phyloP scores from a whole-genome alignment of 2,888 invertebrate genomes.

The Odontomyia ornata region DNA sequence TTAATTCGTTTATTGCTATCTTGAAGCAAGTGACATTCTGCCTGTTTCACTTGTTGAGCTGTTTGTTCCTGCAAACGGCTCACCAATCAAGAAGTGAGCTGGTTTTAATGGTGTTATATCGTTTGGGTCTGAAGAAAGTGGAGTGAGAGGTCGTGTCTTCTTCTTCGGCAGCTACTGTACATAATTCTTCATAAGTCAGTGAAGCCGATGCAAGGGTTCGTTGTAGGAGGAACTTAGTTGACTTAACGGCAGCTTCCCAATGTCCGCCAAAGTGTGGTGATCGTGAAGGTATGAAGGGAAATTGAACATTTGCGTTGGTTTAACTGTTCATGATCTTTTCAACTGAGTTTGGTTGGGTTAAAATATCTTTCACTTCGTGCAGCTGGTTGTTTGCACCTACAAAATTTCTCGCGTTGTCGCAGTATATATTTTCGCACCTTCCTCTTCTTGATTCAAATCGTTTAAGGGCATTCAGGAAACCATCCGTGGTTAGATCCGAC shows the following conservation, averaged over 20 bases:
- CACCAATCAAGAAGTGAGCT: slow-evolving; percentile 49
- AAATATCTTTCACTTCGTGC: not conserved
- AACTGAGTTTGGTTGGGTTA: not conserved
- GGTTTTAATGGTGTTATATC: slow-evolving; percentile 51
- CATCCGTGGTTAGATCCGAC: slow-evolving; percentile 18
- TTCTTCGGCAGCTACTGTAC: slow-evolving; percentile 46
- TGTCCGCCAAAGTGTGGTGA: slow-evolving; percentile 50
- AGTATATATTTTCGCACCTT: slow-evolving; percentile 18
- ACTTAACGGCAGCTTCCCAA: slow-evolving; percentile 51
- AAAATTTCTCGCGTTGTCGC: slow-evolving; percentile 11
- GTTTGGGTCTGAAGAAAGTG: slow-evolving; percentile 50
- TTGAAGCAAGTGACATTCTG: slow-evolving; percentile 35
- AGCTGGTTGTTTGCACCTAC: slow-evolving; percentile 13
- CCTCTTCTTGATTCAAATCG: slow-evolving; percentile 43
- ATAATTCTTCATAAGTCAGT: slow-evolving; percentile 33
- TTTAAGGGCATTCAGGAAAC: slow-evolving; percentile 30
- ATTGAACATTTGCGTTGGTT: not conserved
- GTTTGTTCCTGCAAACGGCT: slow-evolving; percentile 42
- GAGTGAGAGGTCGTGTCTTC: slow-evolving; percentile 52
- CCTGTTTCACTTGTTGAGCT: not conserved
- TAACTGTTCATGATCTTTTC: not conserved
- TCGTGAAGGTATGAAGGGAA: slow-evolving; percentile 49
- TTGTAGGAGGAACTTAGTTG: slow-evolving; percentile 48
- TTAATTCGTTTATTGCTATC: slow-evolving; percentile 44
- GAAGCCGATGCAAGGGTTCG: not conserved